phyloP scores from a whole-genome alignment of 2,888 invertebrate species.

The Plebejus argus region DNA sequence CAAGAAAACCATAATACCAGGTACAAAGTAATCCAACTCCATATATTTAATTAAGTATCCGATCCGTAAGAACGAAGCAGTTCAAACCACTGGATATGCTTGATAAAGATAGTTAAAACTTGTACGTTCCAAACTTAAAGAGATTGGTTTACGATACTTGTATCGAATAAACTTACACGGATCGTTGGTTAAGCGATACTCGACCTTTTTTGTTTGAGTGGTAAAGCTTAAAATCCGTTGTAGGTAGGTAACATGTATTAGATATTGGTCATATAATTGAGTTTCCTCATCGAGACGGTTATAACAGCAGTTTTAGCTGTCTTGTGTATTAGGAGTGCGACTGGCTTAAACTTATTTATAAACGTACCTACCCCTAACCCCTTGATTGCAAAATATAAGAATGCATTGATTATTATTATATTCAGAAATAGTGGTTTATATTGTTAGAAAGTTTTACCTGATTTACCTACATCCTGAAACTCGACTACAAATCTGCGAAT shows the following conservation, averaged over 20 bases:
- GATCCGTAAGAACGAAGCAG: constrained; percentile 12
- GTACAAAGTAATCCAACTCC: constrained; percentile 3
- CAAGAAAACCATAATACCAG: not conserved
- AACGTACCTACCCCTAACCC: too few species aligned
- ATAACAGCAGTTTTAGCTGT: not conserved
- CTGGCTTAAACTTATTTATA: not conserved
- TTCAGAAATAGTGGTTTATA: too few species aligned
- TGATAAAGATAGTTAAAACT: constrained; percentile 28
- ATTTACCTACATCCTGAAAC: too few species aligned
- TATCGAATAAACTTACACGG: constrained; percentile 31
- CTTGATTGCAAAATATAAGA: too few species aligned
- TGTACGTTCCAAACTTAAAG: constrained; percentile 33
- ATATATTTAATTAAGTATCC: constrained; percentile 2
- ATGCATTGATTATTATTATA: too few species aligned
- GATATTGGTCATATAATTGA: constrained; percentile 38
- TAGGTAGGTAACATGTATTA: constrained; percentile 1
- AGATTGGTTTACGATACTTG: constrained; percentile 36
- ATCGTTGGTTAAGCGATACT: constrained; percentile 23
- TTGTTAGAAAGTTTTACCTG: too few species aligned
- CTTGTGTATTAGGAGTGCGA: not conserved
- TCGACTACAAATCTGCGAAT: too few species aligned
- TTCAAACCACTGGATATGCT: constrained; percentile 25
- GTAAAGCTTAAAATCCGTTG: constrained; percentile 31
- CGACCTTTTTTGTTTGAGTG: constrained; percentile 22
- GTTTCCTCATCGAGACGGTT: constrained; percentile 22